phyloP scores from a whole-genome alignment of 2,113 vertebrate genomes.

The Antidorcas marsupialis region DNA sequence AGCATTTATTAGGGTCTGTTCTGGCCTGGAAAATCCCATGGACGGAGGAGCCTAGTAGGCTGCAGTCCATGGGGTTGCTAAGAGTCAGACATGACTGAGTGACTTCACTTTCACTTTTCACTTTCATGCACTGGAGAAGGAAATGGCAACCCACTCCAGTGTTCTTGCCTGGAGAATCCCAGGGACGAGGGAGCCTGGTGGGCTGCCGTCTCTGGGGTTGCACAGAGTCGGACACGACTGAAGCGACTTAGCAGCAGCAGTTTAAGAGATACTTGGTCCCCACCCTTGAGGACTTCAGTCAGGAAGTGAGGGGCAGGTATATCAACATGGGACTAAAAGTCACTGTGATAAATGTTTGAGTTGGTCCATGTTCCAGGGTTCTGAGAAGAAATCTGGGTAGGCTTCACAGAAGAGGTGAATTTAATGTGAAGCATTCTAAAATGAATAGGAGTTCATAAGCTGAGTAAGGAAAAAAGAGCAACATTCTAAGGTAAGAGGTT shows the following conservation, averaged over 20 bases:
- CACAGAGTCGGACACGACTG: too few species aligned
- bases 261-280: background rate
- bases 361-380: background rate
- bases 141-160: too few species aligned
- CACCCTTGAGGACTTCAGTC: background rate
- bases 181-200: too few species aligned
- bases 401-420: conserved; percentile 1
- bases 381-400: conserved; percentile 27
- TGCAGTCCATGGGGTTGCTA: too few species aligned
- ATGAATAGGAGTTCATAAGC: background rate
- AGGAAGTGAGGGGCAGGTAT: background rate
- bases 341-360: background rate
- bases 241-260: too few species aligned
- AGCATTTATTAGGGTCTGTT: background rate
- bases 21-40: too few species aligned
- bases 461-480: background rate
- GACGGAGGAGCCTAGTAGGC: too few species aligned
- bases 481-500: background rate
- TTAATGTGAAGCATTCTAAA: background rate
- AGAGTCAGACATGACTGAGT: too few species aligned
- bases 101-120: too few species aligned
- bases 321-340: background rate
- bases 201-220: too few species aligned
- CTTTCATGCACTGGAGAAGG: too few species aligned
- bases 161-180: too few species aligned